Evolutionary conservation across 2,888 invertebrate species (phyloP).

Genomic region (Ganaspis brasiliensis): DNA sequence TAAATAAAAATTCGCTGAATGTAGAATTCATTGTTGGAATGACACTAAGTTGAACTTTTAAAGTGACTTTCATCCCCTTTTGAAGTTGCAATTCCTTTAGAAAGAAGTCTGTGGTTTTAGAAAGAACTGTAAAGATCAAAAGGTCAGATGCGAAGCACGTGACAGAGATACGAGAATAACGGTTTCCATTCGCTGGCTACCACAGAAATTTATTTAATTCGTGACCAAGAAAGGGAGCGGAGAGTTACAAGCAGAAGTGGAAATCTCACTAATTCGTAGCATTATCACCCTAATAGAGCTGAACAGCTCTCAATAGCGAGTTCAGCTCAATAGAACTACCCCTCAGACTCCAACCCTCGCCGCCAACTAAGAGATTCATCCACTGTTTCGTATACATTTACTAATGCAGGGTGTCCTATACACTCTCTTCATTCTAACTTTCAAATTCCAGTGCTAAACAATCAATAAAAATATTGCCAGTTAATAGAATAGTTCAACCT

Average conservation of each 20-base stretch:
- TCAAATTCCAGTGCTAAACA: not conserved
- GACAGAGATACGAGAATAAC: constrained; percentile 37
- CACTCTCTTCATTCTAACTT: constrained; percentile 15
- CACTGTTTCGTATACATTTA: constrained; percentile 62
- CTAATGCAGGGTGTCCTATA: not conserved
- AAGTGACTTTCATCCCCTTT: not conserved
- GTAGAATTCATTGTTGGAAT: constrained; percentile 3
- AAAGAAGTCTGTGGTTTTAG: not conserved
- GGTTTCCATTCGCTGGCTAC: constrained; percentile 24
- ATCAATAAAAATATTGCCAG: too few species aligned
- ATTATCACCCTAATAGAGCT: constrained; percentile 78
- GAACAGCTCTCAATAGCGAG: constrained; percentile 73
- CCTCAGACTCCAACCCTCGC: constrained; percentile 68
- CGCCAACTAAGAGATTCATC: constrained; percentile 75
- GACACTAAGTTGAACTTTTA: constrained; percentile 28
- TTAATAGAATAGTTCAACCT: too few species aligned
- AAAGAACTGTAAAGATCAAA: constrained; percentile 19
- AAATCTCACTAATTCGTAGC: constrained; percentile 79
- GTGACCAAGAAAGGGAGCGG: constrained; percentile 49
- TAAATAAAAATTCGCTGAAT: not conserved
- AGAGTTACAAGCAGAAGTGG: constrained; percentile 64
- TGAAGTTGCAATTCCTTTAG: constrained; percentile 24
- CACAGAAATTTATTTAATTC: constrained; percentile 66
- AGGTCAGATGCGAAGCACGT: constrained; percentile 36
- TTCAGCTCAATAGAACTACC: constrained; percentile 69